Conservation (phyloP, 2,888 invertebrate genomes). For the Metacarcinus magister region DNA sequence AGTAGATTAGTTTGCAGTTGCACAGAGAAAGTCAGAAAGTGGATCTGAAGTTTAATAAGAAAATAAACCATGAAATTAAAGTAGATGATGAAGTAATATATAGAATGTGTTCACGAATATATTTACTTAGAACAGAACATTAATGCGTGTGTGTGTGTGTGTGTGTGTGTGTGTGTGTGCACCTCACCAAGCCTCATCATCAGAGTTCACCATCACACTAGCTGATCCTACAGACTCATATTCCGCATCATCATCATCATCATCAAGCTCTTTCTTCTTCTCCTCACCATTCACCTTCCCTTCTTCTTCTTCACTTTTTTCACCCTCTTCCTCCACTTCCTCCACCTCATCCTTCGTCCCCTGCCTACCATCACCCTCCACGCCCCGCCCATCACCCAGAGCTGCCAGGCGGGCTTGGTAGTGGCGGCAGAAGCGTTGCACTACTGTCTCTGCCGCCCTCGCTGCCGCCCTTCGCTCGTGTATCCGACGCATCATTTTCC, state of each 20-base stretch:
- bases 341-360: background rate
- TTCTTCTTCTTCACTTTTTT: background rate
- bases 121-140: too few species aligned
- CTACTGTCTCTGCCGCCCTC: constrained; percentile 66
- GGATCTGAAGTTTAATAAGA: too few species aligned
- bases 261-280: background rate
- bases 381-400: constrained; percentile 66
- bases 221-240: background rate
- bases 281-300: background rate
- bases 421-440: constrained; percentile 73
- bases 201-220: background rate
- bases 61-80: too few species aligned
- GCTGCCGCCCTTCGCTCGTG: constrained; percentile 71
- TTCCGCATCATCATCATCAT: background rate
- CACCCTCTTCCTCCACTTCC: constrained; percentile 3
- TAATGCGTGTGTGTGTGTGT: too few species aligned
- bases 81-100: too few species aligned
- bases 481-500: constrained; percentile 76
- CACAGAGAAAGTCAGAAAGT: too few species aligned
- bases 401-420: constrained; percentile 67
- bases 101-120: too few species aligned
- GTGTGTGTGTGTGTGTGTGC: constrained; percentile 19
- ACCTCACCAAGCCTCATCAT: background rate
- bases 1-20: too few species aligned
- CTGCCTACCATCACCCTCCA: background rate